These are phyloP conservation scores for Alfaro cultratus DNA, from an alignment of 2,797 vertebrate species.

Conservation along the genomic window DNA sequence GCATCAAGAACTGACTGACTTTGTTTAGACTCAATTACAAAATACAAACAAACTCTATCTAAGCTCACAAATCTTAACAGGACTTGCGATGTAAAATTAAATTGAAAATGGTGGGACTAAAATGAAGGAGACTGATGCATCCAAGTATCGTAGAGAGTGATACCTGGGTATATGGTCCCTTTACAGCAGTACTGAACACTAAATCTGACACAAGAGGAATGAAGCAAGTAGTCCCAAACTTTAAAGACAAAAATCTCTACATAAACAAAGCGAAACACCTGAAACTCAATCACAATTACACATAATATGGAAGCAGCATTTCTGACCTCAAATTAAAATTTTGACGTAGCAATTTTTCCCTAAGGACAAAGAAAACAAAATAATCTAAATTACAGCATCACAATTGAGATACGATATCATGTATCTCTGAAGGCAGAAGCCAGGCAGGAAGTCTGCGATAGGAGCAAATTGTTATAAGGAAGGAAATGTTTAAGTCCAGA, in stretches of 20 bases:
- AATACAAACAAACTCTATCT: not conserved
- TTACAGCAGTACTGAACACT: not conserved
- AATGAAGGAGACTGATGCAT: not conserved
- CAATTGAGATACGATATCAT: slow-evolving; percentile 75
- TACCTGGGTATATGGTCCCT: not conserved
- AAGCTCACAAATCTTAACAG: not conserved
- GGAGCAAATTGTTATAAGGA: slow-evolving; percentile 81
- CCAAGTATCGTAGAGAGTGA: not conserved
- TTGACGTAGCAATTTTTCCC: slow-evolving; percentile 25
- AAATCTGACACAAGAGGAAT: not conserved
- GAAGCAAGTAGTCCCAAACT: not conserved
- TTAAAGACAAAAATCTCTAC: not conserved
- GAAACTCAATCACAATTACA: not conserved
- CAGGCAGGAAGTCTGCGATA: slow-evolving; percentile 79
- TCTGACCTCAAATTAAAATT: slow-evolving; percentile 44
- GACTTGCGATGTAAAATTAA: not conserved
- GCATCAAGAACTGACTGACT: not conserved
- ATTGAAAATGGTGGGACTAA: not conserved
- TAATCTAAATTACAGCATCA: slow-evolving; percentile 73
- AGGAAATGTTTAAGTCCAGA: slow-evolving; percentile 83
- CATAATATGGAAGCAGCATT: slow-evolving; percentile 19
- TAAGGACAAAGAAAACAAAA: slow-evolving; percentile 43
- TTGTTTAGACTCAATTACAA: not conserved
- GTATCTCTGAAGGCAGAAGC: slow-evolving; percentile 70
- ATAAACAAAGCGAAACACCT: not conserved